phyloP scores from a whole-genome alignment of 2,888 invertebrate species.

The Clistopyga incitator region DNA sequence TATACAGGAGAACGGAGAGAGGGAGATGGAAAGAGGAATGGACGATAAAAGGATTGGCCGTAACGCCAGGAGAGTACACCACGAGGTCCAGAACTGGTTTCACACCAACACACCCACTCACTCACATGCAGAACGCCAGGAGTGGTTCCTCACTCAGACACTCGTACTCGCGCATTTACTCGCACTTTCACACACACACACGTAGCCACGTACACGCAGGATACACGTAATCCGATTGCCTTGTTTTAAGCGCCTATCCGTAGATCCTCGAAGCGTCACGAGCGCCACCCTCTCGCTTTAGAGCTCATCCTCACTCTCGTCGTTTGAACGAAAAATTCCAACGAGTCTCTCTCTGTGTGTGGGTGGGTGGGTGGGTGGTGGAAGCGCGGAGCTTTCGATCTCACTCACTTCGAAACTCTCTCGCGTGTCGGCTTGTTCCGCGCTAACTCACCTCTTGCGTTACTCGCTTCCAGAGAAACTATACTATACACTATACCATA shows the following conservation, averaged over 20 bases:
- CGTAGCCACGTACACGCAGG: background rate
- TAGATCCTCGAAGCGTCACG: slow-evolving; percentile 40
- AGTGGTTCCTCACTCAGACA: background rate
- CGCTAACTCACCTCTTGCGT: slow-evolving; percentile 16
- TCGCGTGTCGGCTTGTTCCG: slow-evolving; percentile 7
- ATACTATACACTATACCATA: slow-evolving; percentile 21
- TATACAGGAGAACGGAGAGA: background rate
- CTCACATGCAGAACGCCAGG: background rate
- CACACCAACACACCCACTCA: background rate
- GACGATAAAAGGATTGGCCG: slow-evolving; percentile 50
- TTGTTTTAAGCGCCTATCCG: slow-evolving; percentile 56
- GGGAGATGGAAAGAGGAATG: slow-evolving; percentile 9
- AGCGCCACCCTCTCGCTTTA: slow-evolving; percentile 3
- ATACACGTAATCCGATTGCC: slow-evolving; percentile 54
- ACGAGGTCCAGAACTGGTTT: slow-evolving; percentile 10
- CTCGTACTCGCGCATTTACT: background rate
- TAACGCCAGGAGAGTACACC: slow-evolving; percentile 17
- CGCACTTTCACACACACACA: slow-evolving; percentile 16
- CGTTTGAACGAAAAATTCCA: slow-evolving; percentile 49
- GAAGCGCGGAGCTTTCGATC: slow-evolving; percentile 1
- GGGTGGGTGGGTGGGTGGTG: too few species aligned
- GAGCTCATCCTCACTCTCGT: slow-evolving; percentile 7
- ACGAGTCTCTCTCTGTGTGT: too few species aligned
- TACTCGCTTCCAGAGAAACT: slow-evolving; percentile 28
- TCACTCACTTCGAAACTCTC: slow-evolving; percentile 21